Evolutionary conservation across 1,140 invertebrate genomes (phyloP).

Genomic region (Elymnias hypermnestra): DNA sequence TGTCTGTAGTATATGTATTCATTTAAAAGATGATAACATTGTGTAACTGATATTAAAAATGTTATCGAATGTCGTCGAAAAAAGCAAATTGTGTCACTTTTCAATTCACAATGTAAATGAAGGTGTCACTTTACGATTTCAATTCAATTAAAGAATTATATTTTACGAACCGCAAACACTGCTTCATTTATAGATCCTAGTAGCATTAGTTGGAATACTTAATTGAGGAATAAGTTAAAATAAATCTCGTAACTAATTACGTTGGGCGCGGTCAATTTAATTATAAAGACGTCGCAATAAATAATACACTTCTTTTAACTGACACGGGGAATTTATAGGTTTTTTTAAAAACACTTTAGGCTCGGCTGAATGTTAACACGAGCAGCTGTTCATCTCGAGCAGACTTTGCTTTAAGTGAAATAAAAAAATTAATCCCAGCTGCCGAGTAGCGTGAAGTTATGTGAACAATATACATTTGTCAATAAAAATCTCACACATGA

Average conservation of each 20-base stretch:
- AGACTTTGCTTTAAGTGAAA: slow-evolving; percentile 30
- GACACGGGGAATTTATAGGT: slow-evolving; percentile 28
- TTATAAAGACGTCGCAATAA: slow-evolving; percentile 23
- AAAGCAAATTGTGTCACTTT: too few species aligned
- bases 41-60: too few species aligned
- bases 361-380: slow-evolving; percentile 25
- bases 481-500: slow-evolving; percentile 7
- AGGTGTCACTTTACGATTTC: too few species aligned
- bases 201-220: slow-evolving; percentile 5
- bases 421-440: slow-evolving; percentile 38
- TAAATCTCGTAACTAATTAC: slow-evolving; percentile 17
- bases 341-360: slow-evolving; percentile 33
- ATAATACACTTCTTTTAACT: slow-evolving; percentile 26
- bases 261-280: slow-evolving; percentile 9
- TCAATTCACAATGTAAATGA: too few species aligned
- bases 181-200: slow-evolving; percentile 2
- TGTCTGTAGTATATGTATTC: too few species aligned
- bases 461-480: slow-evolving; percentile 13
- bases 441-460: slow-evolving; percentile 35
- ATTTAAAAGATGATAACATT: too few species aligned
- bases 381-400: slow-evolving; percentile 39
- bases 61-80: too few species aligned
- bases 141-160: background rate
- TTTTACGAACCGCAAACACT: background rate
- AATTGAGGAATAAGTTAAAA: slow-evolving; percentile 13